Evolutionary conservation across 2,113 vertebrate genomes (phyloP).

Genomic region (Entosphenus tridentatus): DNA sequence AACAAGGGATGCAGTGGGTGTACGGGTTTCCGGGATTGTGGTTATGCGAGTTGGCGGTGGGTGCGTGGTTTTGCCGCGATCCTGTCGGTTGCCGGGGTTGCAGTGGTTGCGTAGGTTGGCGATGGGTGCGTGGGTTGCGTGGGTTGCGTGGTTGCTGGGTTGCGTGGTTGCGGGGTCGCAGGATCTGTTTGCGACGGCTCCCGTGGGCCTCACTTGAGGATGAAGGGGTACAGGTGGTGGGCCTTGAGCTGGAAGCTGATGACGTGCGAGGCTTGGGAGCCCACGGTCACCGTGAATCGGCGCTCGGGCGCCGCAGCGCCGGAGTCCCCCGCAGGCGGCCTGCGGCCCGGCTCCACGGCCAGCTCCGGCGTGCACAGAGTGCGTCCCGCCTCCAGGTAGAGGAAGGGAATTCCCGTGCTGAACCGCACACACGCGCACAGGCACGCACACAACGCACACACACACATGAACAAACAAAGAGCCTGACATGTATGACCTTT

Average conservation of each 20-base stretch:
- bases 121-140: too few species aligned
- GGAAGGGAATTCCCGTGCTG: constrained; percentile 21
- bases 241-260: not conserved
- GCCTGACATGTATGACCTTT: not conserved
- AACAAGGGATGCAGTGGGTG: not conserved
- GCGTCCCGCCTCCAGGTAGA: constrained; percentile 61
- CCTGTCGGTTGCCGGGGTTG: too few species aligned
- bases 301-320: constrained; percentile 15
- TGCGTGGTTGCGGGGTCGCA: too few species aligned
- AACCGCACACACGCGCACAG: not conserved
- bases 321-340: constrained; percentile 66
- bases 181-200: too few species aligned
- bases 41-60: not conserved
- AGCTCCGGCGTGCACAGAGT: constrained; percentile 74
- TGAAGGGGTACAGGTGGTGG: not conserved
- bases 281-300: constrained; percentile 18
- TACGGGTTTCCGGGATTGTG: too few species aligned
- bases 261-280: not conserved
- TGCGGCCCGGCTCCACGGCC: constrained; percentile 36
- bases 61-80: accelerated
- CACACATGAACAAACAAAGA: not conserved
- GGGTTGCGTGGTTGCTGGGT: too few species aligned
- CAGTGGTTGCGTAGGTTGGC: too few species aligned
- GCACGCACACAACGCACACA: not conserved
- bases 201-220: too few species aligned